A percentile compares a stretch with the other conserved stretches of the same genome.
Conservation (phyloP, 2,797 vertebrate species). For the Cuniculus paca region DNA sequence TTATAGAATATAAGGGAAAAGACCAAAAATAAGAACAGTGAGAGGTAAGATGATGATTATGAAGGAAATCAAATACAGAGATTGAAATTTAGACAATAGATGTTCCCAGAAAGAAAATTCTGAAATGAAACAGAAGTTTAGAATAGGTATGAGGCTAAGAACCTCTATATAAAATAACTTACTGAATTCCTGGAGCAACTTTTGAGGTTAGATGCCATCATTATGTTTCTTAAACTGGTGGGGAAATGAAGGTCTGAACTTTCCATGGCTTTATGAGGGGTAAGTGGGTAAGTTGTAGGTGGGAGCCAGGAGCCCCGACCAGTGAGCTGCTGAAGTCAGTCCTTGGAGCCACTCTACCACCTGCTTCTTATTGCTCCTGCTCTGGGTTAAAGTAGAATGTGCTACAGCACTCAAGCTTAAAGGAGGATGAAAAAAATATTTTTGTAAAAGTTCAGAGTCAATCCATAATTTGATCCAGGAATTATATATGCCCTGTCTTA, state of each 20-base stretch:
- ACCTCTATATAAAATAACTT: background rate
- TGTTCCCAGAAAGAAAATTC: background rate
- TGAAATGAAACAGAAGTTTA: background rate
- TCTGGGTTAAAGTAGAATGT: background rate
- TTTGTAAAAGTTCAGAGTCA: background rate
- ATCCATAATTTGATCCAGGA: background rate
- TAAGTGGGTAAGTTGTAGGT: background rate
- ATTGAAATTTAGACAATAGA: conserved; percentile 25
- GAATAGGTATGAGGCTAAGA: background rate
- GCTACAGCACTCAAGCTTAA: background rate
- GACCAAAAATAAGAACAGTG: background rate
- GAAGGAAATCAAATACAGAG: background rate
- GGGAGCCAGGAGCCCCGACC: background rate
- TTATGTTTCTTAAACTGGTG: background rate
- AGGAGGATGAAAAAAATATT: background rate
- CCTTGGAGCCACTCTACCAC: background rate
- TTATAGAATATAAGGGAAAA: background rate
- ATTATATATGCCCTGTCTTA: background rate
- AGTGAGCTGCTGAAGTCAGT: background rate
- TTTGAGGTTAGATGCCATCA: background rate
- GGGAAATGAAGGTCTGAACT: background rate
- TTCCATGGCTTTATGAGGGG: background rate
- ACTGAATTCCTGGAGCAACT: background rate
- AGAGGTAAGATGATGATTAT: background rate
- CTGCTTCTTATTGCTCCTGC: background rate